A percentile compares a stretch with the other conserved stretches of the same genome.
These are phyloP conservation scores for Drosophila baimaii DNA, from an alignment of 1,140 invertebrate genomes.

Conservation along the genomic window DNA sequence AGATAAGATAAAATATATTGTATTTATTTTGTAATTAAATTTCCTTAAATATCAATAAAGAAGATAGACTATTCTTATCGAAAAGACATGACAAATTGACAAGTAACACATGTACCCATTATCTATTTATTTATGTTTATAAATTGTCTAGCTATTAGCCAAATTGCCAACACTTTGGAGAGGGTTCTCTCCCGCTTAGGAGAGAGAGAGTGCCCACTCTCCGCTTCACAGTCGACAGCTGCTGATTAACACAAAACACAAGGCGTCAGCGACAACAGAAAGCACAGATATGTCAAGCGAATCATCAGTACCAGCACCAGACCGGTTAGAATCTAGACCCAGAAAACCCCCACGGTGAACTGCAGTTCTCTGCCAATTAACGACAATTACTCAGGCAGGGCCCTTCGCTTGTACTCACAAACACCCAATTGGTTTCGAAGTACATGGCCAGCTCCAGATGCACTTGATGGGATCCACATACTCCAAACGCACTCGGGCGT, in stretches of 20 bases:
- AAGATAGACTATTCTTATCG: neutral
- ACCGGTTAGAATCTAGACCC: conserved; percentile 34
- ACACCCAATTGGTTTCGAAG: conserved; percentile 79
- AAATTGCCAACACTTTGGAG: conserved; percentile 2
- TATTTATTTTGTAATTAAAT: neutral
- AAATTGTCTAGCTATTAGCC: neutral
- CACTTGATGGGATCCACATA: conserved; percentile 22
- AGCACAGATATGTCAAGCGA: conserved; percentile 37
- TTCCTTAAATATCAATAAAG: neutral
- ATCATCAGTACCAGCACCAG: conserved; percentile 16
- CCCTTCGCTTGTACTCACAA: conserved; percentile 68
- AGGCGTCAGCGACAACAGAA: conserved; percentile 21
- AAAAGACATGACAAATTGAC: neutral
- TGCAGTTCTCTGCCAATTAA: conserved; percentile 48
- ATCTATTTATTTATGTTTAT: neutral
- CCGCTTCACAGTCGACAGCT: conserved; percentile 45
- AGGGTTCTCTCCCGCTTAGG: neutral
- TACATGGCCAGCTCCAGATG: conserved; percentile 57
- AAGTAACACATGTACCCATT: neutral
- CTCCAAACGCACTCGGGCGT: conserved; percentile 16
- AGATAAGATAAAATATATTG: neutral
- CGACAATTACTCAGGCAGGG: conserved; percentile 10
- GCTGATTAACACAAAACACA: conserved; percentile 59
- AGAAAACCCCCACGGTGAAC: neutral
- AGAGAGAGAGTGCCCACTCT: conserved; percentile 12